phyloP scores from a whole-genome alignment of 2,797 vertebrate genomes.

The Sebastes melanostomus region DNA sequence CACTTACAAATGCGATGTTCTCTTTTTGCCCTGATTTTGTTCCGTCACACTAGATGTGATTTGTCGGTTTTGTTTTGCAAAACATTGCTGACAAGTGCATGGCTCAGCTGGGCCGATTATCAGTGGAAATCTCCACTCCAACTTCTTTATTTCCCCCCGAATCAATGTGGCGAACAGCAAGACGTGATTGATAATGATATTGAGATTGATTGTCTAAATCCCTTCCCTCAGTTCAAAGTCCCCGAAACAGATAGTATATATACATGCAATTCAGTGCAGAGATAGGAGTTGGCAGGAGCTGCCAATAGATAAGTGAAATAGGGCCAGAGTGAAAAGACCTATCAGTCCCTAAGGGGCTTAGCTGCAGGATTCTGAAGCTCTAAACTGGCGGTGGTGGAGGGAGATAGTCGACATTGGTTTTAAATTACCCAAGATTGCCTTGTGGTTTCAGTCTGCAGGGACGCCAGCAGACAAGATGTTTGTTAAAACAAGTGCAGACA shows the following conservation, averaged over 20 bases:
- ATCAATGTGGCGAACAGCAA: slow-evolving; percentile 86
- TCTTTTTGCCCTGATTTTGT: slow-evolving; percentile 26
- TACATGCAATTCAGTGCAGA: slow-evolving; percentile 82
- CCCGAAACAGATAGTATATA: slow-evolving; percentile 82
- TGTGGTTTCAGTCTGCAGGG: slow-evolving; percentile 82
- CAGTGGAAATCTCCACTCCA: slow-evolving; percentile 86
- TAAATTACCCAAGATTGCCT: slow-evolving; percentile 88
- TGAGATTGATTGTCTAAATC: slow-evolving; percentile 92
- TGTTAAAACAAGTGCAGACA: slow-evolving; percentile 85
- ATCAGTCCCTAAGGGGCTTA: slow-evolving; percentile 82
- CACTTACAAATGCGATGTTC: slow-evolving; percentile 2
- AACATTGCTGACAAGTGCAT: slow-evolving; percentile 76
- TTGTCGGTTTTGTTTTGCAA: slow-evolving; percentile 60
- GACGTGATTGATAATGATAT: slow-evolving; percentile 91
- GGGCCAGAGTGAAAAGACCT: slow-evolving; percentile 84
- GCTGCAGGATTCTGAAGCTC: slow-evolving; percentile 82
- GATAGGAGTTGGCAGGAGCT: slow-evolving; percentile 81
- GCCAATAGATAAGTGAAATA: slow-evolving; percentile 88
- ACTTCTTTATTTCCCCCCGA: slow-evolving; percentile 86
- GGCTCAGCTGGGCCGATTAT: slow-evolving; percentile 88
- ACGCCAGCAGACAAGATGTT: slow-evolving; percentile 80
- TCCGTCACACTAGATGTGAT: slow-evolving; percentile 29
- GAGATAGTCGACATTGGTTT: slow-evolving; percentile 83
- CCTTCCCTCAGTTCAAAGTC: slow-evolving; percentile 87
- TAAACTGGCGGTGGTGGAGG: slow-evolving; percentile 76